Evolutionary conservation across 2,797 vertebrate species (phyloP).

Genomic region (Mallotus villosus): DNA sequence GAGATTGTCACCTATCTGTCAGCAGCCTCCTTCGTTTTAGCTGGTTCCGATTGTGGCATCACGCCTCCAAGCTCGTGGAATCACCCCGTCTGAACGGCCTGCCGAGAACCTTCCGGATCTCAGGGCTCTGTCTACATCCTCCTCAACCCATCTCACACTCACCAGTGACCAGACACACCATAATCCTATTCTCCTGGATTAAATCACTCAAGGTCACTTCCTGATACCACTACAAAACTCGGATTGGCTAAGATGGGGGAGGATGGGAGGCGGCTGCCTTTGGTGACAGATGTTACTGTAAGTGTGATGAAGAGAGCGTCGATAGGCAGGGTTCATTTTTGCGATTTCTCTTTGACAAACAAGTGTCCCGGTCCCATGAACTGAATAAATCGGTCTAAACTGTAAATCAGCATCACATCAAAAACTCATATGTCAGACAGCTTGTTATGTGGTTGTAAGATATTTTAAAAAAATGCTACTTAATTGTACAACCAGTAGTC

Average conservation of each 20-base stretch:
- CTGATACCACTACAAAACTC: constrained; percentile 32
- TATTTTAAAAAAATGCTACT: neutral
- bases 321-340: neutral
- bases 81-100: neutral
- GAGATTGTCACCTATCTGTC: neutral
- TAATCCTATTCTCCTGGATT: constrained; percentile 66
- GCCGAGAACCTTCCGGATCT: neutral
- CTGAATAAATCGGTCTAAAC: neutral
- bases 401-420: no score
- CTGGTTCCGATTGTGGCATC: neutral
- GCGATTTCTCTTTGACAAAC: no score
- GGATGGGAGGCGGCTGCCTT: constrained; percentile 27
- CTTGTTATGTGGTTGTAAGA: neutral
- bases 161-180: constrained; percentile 23
- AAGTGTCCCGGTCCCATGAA: no score
- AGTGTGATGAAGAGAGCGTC: constrained; percentile 26
- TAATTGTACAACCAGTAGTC: neutral
- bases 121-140: neutral
- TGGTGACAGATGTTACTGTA: constrained; percentile 52
- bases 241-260: constrained; percentile 43
- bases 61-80: neutral
- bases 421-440: no score
- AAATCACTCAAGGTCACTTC: constrained; percentile 51
- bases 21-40: neutral
- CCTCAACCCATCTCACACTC: no score